Base-by-base conservation (phyloP, 2,113 vertebrate genomes). In the Rhagologus leucostigma region DNA sequence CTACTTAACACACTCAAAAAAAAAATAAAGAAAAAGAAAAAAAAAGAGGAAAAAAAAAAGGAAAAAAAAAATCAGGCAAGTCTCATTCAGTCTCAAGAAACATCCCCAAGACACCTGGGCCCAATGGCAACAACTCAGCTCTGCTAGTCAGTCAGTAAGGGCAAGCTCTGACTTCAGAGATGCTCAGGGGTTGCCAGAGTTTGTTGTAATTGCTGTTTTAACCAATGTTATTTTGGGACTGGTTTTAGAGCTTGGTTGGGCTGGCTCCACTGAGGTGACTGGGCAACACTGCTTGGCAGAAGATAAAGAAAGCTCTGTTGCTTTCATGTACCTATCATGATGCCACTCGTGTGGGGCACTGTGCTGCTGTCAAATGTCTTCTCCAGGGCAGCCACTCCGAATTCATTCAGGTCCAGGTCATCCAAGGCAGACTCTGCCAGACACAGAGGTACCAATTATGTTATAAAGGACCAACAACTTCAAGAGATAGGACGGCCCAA, bases 401-500 rank as follows among this genome's bases (percentile, higher is more conserved):
- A 99, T 95, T 99, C 99, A 78, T 99, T 99, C 97, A 99, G 98
- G 97, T 99, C 99, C 59, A 99, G 98, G 97, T 98, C 98, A 92
- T 99, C 99, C 97, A 99, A 97, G 68, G 99, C 99, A 41, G 99
- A 99, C 96, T 99, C 99, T 99, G 92, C 78, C 93, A 96, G 95
- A 97, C 86, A 97, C 93, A 97, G 95, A 98, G 96, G 92, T 93
- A 96, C 83, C 59, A 82, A 94, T 91, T 98, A 94, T 87, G 84
- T 98, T 97, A 97, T 95, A 97, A 97, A 96, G 97, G 97, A 97
- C 97, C 97, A 97, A 97, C 96, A 97, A 97, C 90, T 97, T 97
- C 97, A 97, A 97, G 96, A 95, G 95, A 96, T 89, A 97, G 97
- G 97, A 95, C 80, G 96, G 96, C 96, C 97, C 95, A 96, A 97